These are phyloP conservation scores for Halocynthia aurantium DNA, from an alignment of 23 tunicate genomes.

Conservation along the genomic window DNA sequence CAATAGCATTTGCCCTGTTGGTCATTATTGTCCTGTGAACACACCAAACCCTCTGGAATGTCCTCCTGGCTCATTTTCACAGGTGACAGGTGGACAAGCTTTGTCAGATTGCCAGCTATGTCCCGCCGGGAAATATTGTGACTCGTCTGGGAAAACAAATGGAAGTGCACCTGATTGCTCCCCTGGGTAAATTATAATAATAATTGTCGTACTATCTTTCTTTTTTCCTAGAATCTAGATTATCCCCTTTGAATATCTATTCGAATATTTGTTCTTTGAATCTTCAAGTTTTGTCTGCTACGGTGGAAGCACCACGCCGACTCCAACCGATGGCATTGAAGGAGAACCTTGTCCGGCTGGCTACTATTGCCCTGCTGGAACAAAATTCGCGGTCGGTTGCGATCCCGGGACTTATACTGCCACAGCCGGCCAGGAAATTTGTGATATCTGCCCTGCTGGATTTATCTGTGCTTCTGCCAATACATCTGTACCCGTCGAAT, in stretches of 20 bases:
- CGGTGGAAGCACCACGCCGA: slow-evolving; percentile 28
- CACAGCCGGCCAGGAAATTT: slow-evolving; percentile 13
- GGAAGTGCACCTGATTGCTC: slow-evolving; percentile 59
- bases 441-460: slow-evolving; percentile 49
- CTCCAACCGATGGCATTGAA: slow-evolving; percentile 62
- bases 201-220: not conserved
- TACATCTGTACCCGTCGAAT: slow-evolving; percentile 34
- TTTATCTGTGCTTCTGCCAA: slow-evolving; percentile 43
- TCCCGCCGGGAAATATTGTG: slow-evolving; percentile 91
- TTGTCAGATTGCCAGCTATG: slow-evolving; percentile 57
- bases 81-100: slow-evolving; percentile 22
- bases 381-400: slow-evolving; percentile 50
- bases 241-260: not conserved
- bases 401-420: slow-evolving; percentile 70
- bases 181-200: slow-evolving; percentile 51
- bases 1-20: slow-evolving; percentile 83
- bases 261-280: not conserved
- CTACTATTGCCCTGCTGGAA: slow-evolving; percentile 72
- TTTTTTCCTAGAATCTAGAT: not conserved
- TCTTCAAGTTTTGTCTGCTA: slow-evolving; percentile 62
- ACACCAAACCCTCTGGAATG: slow-evolving; percentile 46
- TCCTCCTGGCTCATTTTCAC: slow-evolving; percentile 57
- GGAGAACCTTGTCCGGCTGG: slow-evolving; percentile 94
- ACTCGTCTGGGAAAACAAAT: slow-evolving; percentile 37
- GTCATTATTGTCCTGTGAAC: slow-evolving; percentile 57